Conservation (phyloP, 2,113 vertebrate species). For the Ia io region DNA sequence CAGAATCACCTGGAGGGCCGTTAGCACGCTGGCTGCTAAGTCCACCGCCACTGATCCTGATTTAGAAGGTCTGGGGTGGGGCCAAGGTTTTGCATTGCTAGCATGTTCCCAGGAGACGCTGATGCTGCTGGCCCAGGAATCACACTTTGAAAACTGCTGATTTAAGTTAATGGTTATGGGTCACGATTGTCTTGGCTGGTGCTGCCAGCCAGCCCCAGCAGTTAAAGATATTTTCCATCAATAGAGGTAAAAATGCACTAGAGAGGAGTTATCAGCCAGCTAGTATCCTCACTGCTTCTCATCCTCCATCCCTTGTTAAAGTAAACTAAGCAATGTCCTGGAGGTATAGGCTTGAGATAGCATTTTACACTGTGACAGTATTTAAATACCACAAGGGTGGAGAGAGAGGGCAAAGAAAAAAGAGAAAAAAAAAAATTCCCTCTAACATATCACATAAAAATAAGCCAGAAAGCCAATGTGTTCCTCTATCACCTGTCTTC, state of each 20-base stretch:
- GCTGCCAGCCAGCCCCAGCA: not conserved
- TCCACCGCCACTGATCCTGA: not conserved
- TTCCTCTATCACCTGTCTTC: not conserved
- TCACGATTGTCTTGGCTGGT: not conserved
- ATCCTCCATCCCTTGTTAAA: not conserved
- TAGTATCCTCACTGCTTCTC: not conserved
- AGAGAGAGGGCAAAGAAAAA: not conserved
- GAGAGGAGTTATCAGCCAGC: not conserved
- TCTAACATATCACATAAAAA: not conserved
- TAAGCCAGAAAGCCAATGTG: constrained; percentile 6
- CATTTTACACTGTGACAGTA: fast-evolving
- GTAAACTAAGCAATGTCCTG: not conserved
- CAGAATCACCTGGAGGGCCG: not conserved
- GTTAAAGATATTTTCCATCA: constrained; percentile 42
- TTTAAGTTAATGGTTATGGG: not conserved
- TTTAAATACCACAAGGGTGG: not conserved
- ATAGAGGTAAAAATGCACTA: not conserved
- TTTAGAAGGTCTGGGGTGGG: not conserved
- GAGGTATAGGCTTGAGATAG: not conserved
- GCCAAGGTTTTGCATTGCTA: not conserved
- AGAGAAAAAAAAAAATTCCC: not conserved
- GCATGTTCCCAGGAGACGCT: not conserved
- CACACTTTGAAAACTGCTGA: not conserved
- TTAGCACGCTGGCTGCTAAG: not conserved
- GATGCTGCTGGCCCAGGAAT: not conserved